phyloP scores from a whole-genome alignment of 2,113 vertebrate species.

The Archilochus colubris region DNA sequence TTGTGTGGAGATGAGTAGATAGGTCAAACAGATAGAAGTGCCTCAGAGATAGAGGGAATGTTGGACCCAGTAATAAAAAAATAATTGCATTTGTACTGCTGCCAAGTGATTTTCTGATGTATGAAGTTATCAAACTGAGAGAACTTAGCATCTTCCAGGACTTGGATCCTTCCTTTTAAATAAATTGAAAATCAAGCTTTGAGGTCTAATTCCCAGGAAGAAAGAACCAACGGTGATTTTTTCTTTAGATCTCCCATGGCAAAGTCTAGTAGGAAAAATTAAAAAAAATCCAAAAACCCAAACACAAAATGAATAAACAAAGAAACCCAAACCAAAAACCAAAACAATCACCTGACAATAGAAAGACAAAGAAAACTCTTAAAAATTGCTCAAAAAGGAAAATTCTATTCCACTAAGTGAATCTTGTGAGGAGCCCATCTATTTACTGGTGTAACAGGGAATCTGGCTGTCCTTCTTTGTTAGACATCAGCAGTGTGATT shows the following conservation, averaged over 20 bases:
- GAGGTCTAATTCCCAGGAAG: neutral
- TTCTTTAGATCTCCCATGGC: neutral
- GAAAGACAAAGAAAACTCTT: neutral
- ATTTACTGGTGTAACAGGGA: neutral
- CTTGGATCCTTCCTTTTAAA: neutral
- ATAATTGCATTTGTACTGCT: neutral
- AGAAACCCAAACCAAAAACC: neutral
- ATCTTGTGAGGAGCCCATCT: neutral
- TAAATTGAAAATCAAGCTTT: neutral
- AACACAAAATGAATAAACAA: neutral
- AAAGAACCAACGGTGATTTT: neutral
- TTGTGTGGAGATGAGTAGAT: neutral
- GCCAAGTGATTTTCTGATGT: constrained; percentile 14
- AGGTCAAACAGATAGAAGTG: neutral
- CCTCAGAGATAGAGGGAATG: neutral
- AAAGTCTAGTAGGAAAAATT: neutral
- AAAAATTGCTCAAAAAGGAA: neutral
- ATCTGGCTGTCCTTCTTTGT: neutral
- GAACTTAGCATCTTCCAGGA: neutral
- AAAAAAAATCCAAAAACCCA: neutral
- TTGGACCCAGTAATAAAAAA: neutral
- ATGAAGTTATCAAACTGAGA: neutral
- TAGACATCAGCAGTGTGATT: neutral
- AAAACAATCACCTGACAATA: neutral
- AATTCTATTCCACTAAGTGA: neutral